Percentiles rank a stretch among this genome's conserved stretches.
Conservation (phyloP, 2,797 vertebrate genomes). For the Enoplosus armatus region DNA sequence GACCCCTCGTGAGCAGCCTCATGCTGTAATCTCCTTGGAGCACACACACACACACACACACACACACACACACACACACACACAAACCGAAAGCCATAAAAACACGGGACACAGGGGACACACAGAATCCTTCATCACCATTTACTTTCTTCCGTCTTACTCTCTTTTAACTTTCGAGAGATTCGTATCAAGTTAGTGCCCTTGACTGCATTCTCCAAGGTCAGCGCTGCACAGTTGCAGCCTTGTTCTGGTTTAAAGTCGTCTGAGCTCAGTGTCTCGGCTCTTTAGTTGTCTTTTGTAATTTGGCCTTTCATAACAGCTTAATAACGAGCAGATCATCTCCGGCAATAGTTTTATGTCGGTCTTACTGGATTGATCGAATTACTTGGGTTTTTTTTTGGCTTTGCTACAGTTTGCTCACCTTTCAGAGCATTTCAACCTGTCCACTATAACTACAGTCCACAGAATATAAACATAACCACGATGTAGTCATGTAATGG, state of each 20-base stretch:
- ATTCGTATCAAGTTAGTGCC: slow-evolving; percentile 44
- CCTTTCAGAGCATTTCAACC: no score
- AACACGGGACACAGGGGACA: slow-evolving; percentile 16
- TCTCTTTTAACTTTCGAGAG: slow-evolving; percentile 20
- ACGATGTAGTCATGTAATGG: not conserved
- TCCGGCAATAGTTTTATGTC: slow-evolving; percentile 21
- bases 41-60: slow-evolving; percentile 11
- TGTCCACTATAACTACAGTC: no score
- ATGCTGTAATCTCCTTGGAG: slow-evolving; percentile 9
- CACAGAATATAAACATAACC: not conserved
- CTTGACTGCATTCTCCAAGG: slow-evolving; percentile 67
- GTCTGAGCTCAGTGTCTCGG: slow-evolving; percentile 5
- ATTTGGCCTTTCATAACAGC: slow-evolving; percentile 66
- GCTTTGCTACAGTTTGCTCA: no score
- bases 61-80: slow-evolving; percentile 8
- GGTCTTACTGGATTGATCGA: slow-evolving; percentile 9
- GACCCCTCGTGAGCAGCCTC: slow-evolving; percentile 19
- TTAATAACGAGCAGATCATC: slow-evolving; percentile 69
- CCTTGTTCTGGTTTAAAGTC: slow-evolving; percentile 50
- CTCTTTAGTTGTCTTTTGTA: slow-evolving; percentile 6
- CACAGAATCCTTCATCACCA: slow-evolving; percentile 67
- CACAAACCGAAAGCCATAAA: not conserved
- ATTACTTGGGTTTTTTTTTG: no score
- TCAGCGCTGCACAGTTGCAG: slow-evolving; percentile 51
- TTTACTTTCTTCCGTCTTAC: slow-evolving; percentile 60